These are phyloP conservation scores for Thaleichthys pacificus DNA, from an alignment of 2,797 vertebrate genomes.

Conservation along the genomic window DNA sequence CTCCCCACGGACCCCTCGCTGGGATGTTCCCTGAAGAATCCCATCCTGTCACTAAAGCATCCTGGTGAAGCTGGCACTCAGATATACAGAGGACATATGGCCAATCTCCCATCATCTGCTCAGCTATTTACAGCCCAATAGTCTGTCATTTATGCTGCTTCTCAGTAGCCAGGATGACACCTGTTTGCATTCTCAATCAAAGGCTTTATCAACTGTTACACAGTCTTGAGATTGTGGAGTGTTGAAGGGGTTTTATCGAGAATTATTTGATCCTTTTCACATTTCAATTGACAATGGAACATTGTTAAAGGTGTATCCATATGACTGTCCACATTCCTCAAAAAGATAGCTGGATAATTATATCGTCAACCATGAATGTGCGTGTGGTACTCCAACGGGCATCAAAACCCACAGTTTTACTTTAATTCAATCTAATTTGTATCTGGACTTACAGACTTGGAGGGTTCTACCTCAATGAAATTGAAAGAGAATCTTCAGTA, in stretches of 20 bases:
- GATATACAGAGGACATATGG: conserved; percentile 73
- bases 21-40: conserved; percentile 64
- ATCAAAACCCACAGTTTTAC: background rate
- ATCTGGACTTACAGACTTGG: conserved; percentile 21
- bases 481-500: conserved; percentile 41
- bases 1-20: conserved; percentile 66
- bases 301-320: background rate
- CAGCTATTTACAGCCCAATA: conserved; percentile 74
- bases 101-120: conserved; percentile 72
- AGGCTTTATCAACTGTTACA: conserved; percentile 36
- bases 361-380: no score
- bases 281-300: conserved; percentile 30
- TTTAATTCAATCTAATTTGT: conserved; percentile 16
- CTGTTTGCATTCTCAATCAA: conserved; percentile 78
- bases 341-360: no score
- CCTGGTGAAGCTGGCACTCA: conserved; percentile 56
- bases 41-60: conserved; percentile 54
- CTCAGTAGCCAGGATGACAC: conserved; percentile 72
- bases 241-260: background rate
- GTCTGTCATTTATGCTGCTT: conserved; percentile 71
- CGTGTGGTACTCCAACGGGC: conserved; percentile 45
- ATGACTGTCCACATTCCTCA: no score
- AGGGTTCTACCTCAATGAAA: conserved; percentile 46
- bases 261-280: conserved; percentile 28
- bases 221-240: background rate